Conservation (phyloP, 2,113 vertebrate genomes). For the Microcebus tavaratra region DNA sequence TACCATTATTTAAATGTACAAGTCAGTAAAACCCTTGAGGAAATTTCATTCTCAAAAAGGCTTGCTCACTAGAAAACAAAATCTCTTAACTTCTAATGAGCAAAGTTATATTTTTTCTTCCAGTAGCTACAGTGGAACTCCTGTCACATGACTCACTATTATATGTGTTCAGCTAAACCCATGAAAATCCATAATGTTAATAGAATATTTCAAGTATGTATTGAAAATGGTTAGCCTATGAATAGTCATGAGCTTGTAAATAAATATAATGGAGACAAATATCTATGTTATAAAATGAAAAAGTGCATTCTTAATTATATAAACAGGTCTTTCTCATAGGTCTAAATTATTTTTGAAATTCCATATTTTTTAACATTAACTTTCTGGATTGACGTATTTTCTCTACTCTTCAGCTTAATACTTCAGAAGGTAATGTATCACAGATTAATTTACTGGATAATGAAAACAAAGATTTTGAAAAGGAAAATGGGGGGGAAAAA, state of each 20-base stretch:
- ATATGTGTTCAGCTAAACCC: background rate
- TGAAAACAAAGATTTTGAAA: constrained; percentile 36
- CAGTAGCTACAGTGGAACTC: background rate
- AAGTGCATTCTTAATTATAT: background rate
- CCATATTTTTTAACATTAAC: background rate
- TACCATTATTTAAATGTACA: background rate
- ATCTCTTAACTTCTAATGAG: background rate
- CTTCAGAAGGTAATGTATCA: background rate
- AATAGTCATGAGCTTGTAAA: constrained; percentile 6
- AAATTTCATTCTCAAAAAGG: constrained; percentile 12
- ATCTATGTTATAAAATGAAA: background rate
- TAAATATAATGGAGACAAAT: background rate
- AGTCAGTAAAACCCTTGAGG: constrained; percentile 21
- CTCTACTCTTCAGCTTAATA: background rate
- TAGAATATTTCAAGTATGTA: background rate
- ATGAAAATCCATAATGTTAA: background rate
- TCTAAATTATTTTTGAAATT: background rate
- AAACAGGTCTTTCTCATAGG: background rate
- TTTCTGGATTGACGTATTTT: background rate
- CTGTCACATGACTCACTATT: background rate
- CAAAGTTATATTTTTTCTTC: background rate
- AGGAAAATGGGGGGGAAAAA: background rate
- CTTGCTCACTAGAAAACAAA: background rate
- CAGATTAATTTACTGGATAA: constrained; percentile 9
- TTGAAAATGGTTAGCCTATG: background rate